Evolutionary conservation across 92 coral and sea anemone species (phyloP), one percentile per base, ranked within the genome.

Genomic region (Epizoanthus fatuus): DNA sequence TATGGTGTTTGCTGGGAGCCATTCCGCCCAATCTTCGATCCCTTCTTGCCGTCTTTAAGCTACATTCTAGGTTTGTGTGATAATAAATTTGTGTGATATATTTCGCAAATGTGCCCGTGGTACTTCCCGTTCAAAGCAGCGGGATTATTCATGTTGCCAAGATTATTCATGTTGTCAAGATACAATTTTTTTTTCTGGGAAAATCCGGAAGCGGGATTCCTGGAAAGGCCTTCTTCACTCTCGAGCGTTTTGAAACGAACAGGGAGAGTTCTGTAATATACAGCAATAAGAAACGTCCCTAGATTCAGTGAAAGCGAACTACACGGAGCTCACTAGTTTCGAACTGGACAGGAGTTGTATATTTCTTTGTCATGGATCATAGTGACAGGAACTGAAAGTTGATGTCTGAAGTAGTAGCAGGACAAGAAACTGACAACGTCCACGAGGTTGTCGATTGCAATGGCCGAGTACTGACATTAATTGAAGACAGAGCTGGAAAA

Each of bases 1-100:
- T 80, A 25, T 38, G 72, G 54, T 81, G 80, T 79, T 90, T 87
- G 63, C 68, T 63, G 7, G 87, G 93, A 35, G 93, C 87, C 93
- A 90, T 90, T 2, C 47, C 5, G 2, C 49, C 16, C 44, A 53
- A 45, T 19, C 35, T 13, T 12, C 12, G 13, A 1, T 17, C 10
- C 8, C 2, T 12, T 64, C 44, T 9, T 2, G 6, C 44, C 15
- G 2, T 62, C 12, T 8, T 17, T 8, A 13, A 7, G 3, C 4
- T 8, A 9, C 12, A 8, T 9, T 19, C 2, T 29, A 19, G 5
- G 1, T 8, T 29, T 9, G 29, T 16, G 29, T 55, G 12, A n/a
- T 22, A 14, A 29, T 17, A 17, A 11, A 1, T 51, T 14, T 51
- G 53, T 51, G 32, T 9, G 44, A 47, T 55, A 15, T 32, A 7